Conservation (phyloP, 1,140 invertebrate species). For the Geopemphigus sp. region DNA sequence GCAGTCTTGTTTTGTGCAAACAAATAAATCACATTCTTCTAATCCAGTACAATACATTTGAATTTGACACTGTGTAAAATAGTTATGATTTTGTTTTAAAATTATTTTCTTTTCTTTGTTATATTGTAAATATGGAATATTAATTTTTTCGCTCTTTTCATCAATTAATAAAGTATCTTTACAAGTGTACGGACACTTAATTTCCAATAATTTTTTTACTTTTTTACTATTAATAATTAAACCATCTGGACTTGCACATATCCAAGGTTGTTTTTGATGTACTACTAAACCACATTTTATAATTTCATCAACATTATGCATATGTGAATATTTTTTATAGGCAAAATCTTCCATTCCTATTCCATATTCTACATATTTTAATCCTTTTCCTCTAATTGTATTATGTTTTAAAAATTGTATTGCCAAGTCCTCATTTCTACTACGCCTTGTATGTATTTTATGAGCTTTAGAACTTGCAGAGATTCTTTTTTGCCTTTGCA, state of each 20-base stretch:
- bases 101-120: constrained; percentile 13
- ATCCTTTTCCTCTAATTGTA: constrained; percentile 29
- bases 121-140: constrained; percentile 31
- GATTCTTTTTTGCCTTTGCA: constrained; percentile 22
- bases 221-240: background rate
- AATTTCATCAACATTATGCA: constrained; percentile 18
- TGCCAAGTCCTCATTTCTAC: constrained; percentile 19
- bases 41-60: constrained; percentile 42
- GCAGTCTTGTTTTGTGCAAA: constrained; percentile 38
- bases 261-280: constrained; percentile 44
- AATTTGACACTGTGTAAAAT: constrained; percentile 40
- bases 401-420: constrained; percentile 24
- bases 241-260: constrained; percentile 45
- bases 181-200: constrained; percentile 43
- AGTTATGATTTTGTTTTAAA: constrained; percentile 36
- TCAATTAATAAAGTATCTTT: constrained; percentile 38
- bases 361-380: constrained; percentile 44
- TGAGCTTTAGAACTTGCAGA: constrained; percentile 45
- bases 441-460: constrained; percentile 28
- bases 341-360: constrained; percentile 43
- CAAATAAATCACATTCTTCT: constrained; percentile 41
- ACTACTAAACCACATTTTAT: constrained; percentile 42
- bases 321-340: constrained; percentile 12
- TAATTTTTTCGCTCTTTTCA: constrained; percentile 15
- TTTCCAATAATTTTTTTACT: constrained; percentile 33